These are phyloP conservation scores for Fulmarus glacialis DNA, from an alignment of 2,113 vertebrate genomes.

Conservation along the genomic window DNA sequence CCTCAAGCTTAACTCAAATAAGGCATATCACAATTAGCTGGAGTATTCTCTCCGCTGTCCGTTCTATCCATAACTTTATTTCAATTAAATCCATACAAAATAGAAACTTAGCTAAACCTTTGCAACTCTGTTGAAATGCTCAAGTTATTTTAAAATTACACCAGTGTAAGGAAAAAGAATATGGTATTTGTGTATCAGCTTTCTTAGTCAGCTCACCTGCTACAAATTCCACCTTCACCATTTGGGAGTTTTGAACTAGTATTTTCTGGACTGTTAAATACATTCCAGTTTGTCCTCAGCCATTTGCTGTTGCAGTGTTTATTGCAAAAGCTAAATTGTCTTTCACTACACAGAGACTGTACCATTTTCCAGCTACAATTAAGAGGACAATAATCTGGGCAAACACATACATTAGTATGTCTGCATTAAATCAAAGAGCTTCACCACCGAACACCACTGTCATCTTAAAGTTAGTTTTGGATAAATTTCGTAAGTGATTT, in stretches of 20 bases:
- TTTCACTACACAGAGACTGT: neutral
- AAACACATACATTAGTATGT: neutral
- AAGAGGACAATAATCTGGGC: neutral
- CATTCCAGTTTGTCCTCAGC: neutral
- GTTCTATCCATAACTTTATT: neutral
- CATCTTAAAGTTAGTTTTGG: neutral
- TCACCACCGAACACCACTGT: fast-evolving
- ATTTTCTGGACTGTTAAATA: neutral
- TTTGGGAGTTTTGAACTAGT: neutral
- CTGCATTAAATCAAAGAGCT: neutral
- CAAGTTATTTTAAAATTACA: neutral
- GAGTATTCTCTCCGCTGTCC: neutral
- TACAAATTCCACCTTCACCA: neutral
- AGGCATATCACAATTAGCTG: neutral
- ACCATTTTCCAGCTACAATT: neutral
- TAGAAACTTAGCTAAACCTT: neutral
- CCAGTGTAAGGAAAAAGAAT: neutral
- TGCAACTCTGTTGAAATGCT: neutral
- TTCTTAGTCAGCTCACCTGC: neutral
- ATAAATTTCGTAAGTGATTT: neutral
- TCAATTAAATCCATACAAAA: neutral
- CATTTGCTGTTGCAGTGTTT: neutral
- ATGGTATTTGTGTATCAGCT: neutral
- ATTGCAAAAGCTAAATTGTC: neutral
- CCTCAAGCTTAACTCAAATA: neutral